Percentiles rank a stretch among this genome's conserved stretches.
These are phyloP conservation scores for Heliconius erato DNA, from an alignment of 2,888 invertebrate species.

Conservation along the genomic window DNA sequence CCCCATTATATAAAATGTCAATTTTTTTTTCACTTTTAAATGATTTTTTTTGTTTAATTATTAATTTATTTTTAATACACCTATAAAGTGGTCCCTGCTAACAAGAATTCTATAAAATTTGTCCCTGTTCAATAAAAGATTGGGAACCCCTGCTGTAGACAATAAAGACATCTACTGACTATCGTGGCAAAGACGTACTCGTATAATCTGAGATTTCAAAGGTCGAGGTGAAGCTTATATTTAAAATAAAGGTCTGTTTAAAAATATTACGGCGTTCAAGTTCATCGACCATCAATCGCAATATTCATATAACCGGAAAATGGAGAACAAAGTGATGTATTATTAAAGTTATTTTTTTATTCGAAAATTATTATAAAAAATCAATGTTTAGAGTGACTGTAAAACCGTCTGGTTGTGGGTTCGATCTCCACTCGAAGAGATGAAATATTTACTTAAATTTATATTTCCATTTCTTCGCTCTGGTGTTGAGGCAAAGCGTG, in stretches of 20 bases:
- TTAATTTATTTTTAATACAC: too few species aligned
- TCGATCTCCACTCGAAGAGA: too few species aligned
- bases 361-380: neutral
- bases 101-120: too few species aligned
- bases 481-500: too few species aligned
- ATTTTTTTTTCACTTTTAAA: too few species aligned
- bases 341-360: neutral
- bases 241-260: neutral
- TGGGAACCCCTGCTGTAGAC: neutral
- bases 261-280: neutral
- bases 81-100: too few species aligned
- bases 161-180: neutral
- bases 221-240: neutral
- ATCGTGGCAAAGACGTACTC: neutral
- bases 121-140: too few species aligned
- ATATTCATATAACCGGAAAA: neutral
- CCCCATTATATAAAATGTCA: too few species aligned
- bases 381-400: neutral
- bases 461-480: too few species aligned
- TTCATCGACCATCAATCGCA: conserved; percentile 5
- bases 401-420: too few species aligned
- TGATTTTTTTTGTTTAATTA: too few species aligned
- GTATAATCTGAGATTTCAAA: neutral
- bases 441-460: too few species aligned
- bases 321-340: neutral